Evolutionary conservation across 2,113 vertebrate species (phyloP), one percentile per base, ranked within the genome.

Genomic region (Prietella phreatophila): DNA sequence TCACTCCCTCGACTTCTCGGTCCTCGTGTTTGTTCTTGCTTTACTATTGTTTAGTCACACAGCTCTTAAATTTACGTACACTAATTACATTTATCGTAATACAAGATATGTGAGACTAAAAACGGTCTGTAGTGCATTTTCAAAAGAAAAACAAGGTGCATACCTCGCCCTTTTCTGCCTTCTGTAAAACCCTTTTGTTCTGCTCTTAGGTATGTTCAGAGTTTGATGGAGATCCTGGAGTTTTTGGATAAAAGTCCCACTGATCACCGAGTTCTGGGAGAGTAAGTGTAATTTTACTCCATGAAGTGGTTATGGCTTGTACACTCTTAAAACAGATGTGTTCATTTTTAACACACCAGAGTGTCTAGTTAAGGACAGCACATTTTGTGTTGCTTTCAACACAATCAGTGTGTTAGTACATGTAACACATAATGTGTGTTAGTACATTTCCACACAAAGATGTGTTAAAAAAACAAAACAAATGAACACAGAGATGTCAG

Each of bases 221-320:
- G 98, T 92, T 96, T 99, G 88, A 93, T 98, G 94, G 98, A 99
- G 86, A 97, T 99, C 92, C 97, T 99, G 88, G 95, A 96, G 27
- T 99, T 98, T 90, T 92, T 98, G 8, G 96, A 98, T 90, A 95
- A 93, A 92, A 97, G 96, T 92, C 96, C 98, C 0, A 96, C 97
- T 90, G 97, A 99, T 86, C 96, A 96, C 42, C 91, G 92, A 83
- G 95, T 96, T 2, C 93, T 99, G 83, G 96, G 91, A 91, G 96
- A 97, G 97, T 99, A 93, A 96, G 97, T 96, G 19, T 36, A 30
- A 61, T 30, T 27, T 81, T 73, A 71, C n/a, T 50, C n/a, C 27
- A 42, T 3, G 5, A 42, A 6, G 1, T 39, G 17, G 55, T 82
- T 47, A 47, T 27, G 1, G 8, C 27, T n/a, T 79, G n/a, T 63